phyloP scores from a whole-genome alignment of 1,140 invertebrate genomes.

The Thalassaphorura encarpata region DNA sequence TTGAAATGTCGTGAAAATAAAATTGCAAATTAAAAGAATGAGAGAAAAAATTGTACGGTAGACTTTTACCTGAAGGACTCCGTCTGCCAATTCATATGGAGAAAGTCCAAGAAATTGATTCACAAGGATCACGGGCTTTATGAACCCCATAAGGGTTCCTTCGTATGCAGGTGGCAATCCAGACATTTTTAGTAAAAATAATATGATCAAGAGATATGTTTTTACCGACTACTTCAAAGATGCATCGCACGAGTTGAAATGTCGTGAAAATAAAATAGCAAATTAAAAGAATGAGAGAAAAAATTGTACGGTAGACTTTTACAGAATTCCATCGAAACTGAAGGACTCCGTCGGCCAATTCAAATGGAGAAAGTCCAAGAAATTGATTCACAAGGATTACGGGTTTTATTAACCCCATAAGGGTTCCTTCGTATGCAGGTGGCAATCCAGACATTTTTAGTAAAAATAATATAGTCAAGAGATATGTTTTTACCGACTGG shows the following conservation, averaged over 20 bases:
- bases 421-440: too few relatives aligned
- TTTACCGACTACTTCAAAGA: too few relatives aligned
- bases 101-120: conserved; percentile 19
- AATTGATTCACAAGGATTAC: conserved; percentile 15
- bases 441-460: too few relatives aligned
- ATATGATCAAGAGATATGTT: too few relatives aligned
- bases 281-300: conserved; percentile 8
- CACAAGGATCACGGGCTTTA: conserved; percentile 10
- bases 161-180: too few relatives aligned
- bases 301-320: conserved; percentile 6
- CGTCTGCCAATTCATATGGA: conserved; percentile 8
- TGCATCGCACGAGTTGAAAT: conserved; percentile 1
- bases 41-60: conserved; percentile 13
- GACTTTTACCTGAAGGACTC: conserved; percentile 2
- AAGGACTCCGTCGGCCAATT: not conserved
- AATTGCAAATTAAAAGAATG: conserved; percentile 3
- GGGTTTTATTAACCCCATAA: conserved; percentile 8
- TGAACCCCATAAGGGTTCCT: too few relatives aligned
- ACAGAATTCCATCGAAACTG: too few relatives aligned
- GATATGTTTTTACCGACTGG: too few relatives aligned
- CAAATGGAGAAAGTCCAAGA: conserved; percentile 17
- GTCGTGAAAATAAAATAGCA: conserved; percentile 12
- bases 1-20: conserved; percentile 10
- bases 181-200: too few relatives aligned
- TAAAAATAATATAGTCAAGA: too few relatives aligned